These are phyloP conservation scores for Melanotaenia maccullochi DNA, from an alignment of 2,797 vertebrate species.

Conservation along the genomic window DNA sequence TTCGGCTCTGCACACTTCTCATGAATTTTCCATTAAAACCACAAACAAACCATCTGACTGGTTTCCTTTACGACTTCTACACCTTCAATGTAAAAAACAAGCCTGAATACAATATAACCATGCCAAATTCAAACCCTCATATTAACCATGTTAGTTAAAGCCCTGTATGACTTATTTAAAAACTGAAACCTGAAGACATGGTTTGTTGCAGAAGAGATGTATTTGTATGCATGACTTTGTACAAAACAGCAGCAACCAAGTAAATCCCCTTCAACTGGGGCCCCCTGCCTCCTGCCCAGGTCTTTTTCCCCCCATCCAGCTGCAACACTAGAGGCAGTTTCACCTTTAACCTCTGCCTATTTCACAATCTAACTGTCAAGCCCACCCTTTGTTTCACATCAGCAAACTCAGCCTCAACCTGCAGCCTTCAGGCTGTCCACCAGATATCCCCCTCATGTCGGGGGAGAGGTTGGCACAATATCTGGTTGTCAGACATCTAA, in stretches of 20 bases:
- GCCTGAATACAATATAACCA: neutral
- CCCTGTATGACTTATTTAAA: neutral
- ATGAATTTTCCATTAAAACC: neutral
- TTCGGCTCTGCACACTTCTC: neutral
- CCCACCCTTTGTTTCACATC: slow-evolving; percentile 8
- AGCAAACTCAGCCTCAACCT: slow-evolving; percentile 25
- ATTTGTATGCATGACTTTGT: neutral
- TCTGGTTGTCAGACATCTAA: slow-evolving; percentile 69
- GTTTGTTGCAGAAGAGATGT: too few species aligned
- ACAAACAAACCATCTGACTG: neutral
- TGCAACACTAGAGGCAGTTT: neutral
- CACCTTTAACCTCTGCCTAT: slow-evolving; percentile 8
- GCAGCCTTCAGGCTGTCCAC: slow-evolving; percentile 42
- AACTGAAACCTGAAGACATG: too few species aligned
- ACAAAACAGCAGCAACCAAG: neutral
- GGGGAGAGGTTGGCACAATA: slow-evolving; percentile 48
- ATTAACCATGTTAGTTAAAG: neutral
- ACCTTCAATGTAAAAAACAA: too few species aligned
- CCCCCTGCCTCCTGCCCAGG: neutral
- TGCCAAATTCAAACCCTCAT: neutral
- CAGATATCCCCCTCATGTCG: slow-evolving; percentile 42
- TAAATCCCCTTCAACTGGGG: neutral
- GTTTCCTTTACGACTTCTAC: neutral
- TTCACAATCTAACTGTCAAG: neutral
- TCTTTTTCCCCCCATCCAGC: neutral